phyloP scores from a whole-genome alignment of 2,888 invertebrate genomes.

The Leptothorax acervorum region DNA sequence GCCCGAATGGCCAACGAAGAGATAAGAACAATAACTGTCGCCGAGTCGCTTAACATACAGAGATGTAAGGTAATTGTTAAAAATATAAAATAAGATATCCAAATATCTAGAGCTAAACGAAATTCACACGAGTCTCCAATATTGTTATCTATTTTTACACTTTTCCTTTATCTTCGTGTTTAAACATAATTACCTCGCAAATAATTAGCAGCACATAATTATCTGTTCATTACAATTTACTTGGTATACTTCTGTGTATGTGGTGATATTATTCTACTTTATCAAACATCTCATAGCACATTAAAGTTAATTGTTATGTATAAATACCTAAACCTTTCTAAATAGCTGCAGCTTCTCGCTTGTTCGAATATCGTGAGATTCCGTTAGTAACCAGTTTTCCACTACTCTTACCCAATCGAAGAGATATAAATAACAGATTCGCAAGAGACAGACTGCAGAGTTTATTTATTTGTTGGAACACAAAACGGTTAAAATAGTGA shows the following conservation, averaged over 20 bases:
- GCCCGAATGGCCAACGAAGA: background rate
- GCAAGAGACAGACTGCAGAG: background rate
- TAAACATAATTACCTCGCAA: background rate
- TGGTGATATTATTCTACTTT: background rate
- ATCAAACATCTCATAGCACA: background rate
- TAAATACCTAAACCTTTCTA: background rate
- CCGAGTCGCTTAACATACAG: background rate
- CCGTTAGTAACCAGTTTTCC: constrained; percentile 21
- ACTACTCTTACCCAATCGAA: background rate
- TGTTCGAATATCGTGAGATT: background rate
- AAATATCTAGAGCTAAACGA: background rate
- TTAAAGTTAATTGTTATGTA: background rate
- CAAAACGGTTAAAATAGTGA: background rate
- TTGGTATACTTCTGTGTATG: background rate
- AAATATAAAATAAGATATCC: background rate
- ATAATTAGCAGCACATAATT: background rate
- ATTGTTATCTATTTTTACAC: background rate
- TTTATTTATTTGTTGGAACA: background rate
- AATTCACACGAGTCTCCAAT: background rate
- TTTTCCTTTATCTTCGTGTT: background rate
- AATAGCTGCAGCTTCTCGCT: too few species aligned
- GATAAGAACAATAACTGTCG: background rate
- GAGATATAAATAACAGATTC: constrained; percentile 5
- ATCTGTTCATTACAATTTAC: background rate
- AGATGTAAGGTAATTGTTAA: constrained; percentile 13